These are phyloP conservation scores for Bufo bufo DNA, from an alignment of 2,113 vertebrate species.

Conservation along the genomic window DNA sequence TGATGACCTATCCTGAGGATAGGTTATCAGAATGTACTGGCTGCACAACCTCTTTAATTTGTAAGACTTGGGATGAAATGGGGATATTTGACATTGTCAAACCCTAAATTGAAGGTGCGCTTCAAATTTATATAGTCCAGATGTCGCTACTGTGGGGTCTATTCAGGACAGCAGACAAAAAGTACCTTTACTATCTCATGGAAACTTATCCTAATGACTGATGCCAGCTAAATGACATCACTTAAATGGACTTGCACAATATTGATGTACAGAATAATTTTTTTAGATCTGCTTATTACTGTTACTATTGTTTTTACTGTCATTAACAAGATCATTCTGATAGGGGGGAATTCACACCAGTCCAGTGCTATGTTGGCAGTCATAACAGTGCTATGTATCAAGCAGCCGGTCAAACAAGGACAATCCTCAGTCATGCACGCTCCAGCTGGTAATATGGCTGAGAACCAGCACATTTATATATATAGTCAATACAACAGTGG, in stretches of 20 bases:
- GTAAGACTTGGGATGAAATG: too few species aligned
- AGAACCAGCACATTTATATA: neutral
- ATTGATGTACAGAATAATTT: neutral
- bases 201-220: neutral
- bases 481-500: conserved; percentile 2
- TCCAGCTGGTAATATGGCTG: conserved; percentile 28
- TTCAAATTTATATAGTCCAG: neutral
- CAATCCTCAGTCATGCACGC: conserved; percentile 24
- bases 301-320: conserved; percentile 1
- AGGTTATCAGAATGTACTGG: too few species aligned
- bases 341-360: neutral
- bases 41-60: too few species aligned
- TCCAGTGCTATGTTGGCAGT: conserved; percentile 16
- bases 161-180: neutral
- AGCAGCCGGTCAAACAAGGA: conserved; percentile 53
- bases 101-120: neutral
- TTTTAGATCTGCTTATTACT: neutral
- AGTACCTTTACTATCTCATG: neutral
- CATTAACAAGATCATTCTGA: conserved; percentile 8
- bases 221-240: neutral
- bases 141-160: neutral
- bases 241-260: neutral
- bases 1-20: too few species aligned
- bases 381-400: conserved; percentile 4
- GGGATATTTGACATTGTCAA: too few species aligned